Conservation (phyloP, 2,797 vertebrate species). For the Diceros bicornis region DNA sequence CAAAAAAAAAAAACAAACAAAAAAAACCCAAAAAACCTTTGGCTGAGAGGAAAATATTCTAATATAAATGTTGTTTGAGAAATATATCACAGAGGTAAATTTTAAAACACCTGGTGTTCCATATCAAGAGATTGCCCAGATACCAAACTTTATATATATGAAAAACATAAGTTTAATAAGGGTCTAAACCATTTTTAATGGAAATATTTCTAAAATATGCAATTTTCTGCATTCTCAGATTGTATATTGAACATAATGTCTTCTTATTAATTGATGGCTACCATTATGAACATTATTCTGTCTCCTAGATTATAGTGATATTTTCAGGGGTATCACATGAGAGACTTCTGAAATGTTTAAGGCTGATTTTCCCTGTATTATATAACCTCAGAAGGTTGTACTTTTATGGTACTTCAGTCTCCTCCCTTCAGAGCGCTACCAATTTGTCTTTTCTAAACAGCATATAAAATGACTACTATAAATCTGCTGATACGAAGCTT, state of each 20-base stretch:
- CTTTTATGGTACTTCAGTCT: conserved; percentile 13
- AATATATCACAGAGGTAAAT: conserved; percentile 33
- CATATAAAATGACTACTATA: conserved; percentile 52
- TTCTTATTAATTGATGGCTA: conserved; percentile 22
- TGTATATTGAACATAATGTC: neutral
- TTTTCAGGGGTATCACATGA: conserved; percentile 23
- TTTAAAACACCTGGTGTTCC: conserved; percentile 54
- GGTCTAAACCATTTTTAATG: conserved; percentile 41
- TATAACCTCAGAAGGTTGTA: neutral
- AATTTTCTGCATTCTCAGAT: conserved; percentile 50
- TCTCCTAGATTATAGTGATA: neutral
- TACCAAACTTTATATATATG: neutral
- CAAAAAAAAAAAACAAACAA: too few relatives aligned
- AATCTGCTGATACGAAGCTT: conserved; percentile 39
- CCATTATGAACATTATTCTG: conserved; percentile 19
- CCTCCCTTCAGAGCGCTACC: conserved; percentile 35
- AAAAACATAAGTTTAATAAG: neutral
- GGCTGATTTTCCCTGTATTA: conserved; percentile 24
- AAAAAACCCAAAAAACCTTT: neutral
- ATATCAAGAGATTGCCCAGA: conserved; percentile 44
- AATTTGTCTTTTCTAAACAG: conserved; percentile 35
- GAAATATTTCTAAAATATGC: conserved; percentile 57
- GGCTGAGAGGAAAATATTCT: conserved; percentile 58
- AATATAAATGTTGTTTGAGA: conserved; percentile 7
- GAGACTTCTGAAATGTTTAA: conserved; percentile 53